phyloP scores from a whole-genome alignment of 2,113 vertebrate genomes.

The Notarius quadriscutis region DNA sequence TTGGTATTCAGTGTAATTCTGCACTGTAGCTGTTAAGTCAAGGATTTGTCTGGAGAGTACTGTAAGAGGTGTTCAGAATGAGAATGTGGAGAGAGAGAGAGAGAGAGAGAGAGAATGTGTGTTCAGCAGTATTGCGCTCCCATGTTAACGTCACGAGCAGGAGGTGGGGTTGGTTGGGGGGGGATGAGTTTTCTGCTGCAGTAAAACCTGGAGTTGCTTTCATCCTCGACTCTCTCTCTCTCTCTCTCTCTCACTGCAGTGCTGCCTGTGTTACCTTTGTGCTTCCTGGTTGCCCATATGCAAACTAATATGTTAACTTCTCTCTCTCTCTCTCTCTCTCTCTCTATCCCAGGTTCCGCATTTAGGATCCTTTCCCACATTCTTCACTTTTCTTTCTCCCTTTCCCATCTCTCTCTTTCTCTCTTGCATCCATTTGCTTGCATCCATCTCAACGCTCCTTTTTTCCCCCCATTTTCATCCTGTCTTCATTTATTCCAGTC shows the following conservation, averaged over 20 bases:
- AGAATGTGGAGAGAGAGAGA: slow-evolving; percentile 32
- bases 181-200: slow-evolving; percentile 69
- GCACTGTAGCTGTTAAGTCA: slow-evolving; percentile 1
- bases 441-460: neutral
- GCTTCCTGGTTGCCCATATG: slow-evolving; percentile 50
- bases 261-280: slow-evolving; percentile 21
- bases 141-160: slow-evolving; percentile 35
- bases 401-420: slow-evolving; percentile 32
- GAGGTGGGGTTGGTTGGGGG: slow-evolving; percentile 24
- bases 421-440: neutral
- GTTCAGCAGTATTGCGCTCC: slow-evolving; percentile 33
- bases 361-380: slow-evolving; percentile 65
- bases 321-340: slow-evolving; percentile 16
- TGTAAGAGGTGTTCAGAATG: slow-evolving; percentile 21
- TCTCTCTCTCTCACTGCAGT: slow-evolving; percentile 29
- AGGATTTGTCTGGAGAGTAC: neutral
- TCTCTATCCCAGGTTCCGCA: slow-evolving; percentile 64
- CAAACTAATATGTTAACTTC: slow-evolving; percentile 54
- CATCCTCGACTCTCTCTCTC: slow-evolving; percentile 28
- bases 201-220: slow-evolving; percentile 64
- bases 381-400: slow-evolving; percentile 20
- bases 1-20: neutral
- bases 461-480: slow-evolving; percentile 42
- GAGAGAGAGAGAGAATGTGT: slow-evolving; percentile 28
- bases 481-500: too few relatives aligned